Base-by-base conservation (phyloP, 2,888 invertebrate genomes). In the Philopedon plagiatum region DNA sequence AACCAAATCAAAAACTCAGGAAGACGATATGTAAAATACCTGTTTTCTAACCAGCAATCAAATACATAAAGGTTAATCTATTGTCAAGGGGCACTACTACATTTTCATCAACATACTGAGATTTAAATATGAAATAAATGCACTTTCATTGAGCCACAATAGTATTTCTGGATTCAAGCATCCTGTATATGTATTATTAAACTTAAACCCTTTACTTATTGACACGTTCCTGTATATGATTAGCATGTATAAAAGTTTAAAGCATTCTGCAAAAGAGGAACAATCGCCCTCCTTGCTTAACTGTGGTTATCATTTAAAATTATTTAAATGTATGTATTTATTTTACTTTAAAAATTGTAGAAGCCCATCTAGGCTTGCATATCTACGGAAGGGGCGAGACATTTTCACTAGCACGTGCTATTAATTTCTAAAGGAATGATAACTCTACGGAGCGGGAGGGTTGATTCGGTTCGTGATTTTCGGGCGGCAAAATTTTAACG, bases 381-480 rank as follows among this genome's bases (percentile, higher is more conserved):
- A 44, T 62, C 61, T 61, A 54, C 51, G 66, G 63, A 72, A 62
- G 63, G 67, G 72, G 65, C 44, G 46, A 29, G 34, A 18, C 61
- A 46, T 57, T 58, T 58, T 62, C 26, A 37, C 32, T 58, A 72
- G 72, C 72, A 72, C 72, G 72, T 67, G 72, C 72, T 72, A 72
- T 63, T 62, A 15, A 60, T 62, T 62, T 46, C 65, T 37, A 56
- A 60, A 65, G 51, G 32, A 54, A 54, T 54, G 29, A 51, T 65
- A 58, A 56, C 60, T 7, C 44, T 11, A 56, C 39, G 26, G 37
- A 62, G 72, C 67, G 72, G 26, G 37, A 62, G 72, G 72, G 72
- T 71, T 72, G 72, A 61, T 58, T 73, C 73, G 63, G 68, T 68
- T 64, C 68, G 64, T 71, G 71, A 71, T 67, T 71, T 71, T 72